These are phyloP conservation scores for Sialis lutaria DNA, from an alignment of 2,888 invertebrate genomes.

Conservation along the genomic window DNA sequence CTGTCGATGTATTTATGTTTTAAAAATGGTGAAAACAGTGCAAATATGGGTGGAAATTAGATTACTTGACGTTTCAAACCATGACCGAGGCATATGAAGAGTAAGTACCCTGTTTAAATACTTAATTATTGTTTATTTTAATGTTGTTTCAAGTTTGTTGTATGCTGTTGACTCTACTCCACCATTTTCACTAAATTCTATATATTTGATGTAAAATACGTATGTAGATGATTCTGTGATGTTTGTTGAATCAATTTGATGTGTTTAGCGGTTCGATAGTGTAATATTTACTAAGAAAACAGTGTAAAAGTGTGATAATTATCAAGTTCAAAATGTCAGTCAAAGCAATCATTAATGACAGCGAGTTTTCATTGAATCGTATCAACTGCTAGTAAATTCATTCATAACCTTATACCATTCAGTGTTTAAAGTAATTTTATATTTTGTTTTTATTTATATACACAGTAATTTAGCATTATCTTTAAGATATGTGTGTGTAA, in stretches of 20 bases:
- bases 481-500: too few species aligned
- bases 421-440: constrained; percentile 2
- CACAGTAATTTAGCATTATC: too few species aligned
- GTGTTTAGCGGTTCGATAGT: too few species aligned
- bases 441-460: too few species aligned
- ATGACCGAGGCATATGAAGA: constrained; percentile 86
- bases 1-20: constrained; percentile 49
- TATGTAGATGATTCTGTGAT: not conserved
- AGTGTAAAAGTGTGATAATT: not conserved
- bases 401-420: constrained; percentile 5
- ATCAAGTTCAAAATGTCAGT: not conserved
- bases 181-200: constrained; percentile 4
- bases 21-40: constrained; percentile 71
- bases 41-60: constrained; percentile 69
- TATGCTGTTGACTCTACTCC: constrained; percentile 1
- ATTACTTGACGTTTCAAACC: constrained; percentile 68
- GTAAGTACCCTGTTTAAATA: constrained; percentile 40
- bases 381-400: constrained; percentile 4
- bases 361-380: constrained; percentile 3
- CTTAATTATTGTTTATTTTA: not conserved
- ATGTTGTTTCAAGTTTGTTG: constrained; percentile 1
- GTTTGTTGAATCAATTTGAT: not conserved
- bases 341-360: constrained; percentile 2
- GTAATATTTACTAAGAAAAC: too few species aligned
- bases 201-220: not conserved